Conservation (phyloP, 2,888 invertebrate species). For the Apodemia mormo region DNA sequence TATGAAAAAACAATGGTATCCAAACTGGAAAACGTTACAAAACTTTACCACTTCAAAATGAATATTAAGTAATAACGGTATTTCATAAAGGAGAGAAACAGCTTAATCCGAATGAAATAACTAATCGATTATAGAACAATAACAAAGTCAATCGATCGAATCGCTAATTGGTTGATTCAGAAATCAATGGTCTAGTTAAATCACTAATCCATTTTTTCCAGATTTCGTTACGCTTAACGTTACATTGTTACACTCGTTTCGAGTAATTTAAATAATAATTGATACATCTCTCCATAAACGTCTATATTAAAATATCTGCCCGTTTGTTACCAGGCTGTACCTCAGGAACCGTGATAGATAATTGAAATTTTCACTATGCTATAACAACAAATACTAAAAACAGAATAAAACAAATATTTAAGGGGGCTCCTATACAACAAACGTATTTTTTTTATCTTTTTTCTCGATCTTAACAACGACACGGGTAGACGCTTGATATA, state of each 20-base stretch:
- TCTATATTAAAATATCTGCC: neutral
- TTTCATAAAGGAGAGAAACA: neutral
- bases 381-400: too few relatives aligned
- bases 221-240: neutral
- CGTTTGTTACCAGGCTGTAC: too few relatives aligned
- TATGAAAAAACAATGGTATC: too few relatives aligned
- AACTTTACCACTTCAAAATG: neutral
- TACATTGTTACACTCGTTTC: neutral
- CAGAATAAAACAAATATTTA: too few relatives aligned
- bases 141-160: slow-evolving; percentile 10
- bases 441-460: too few relatives aligned
- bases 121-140: slow-evolving; percentile 5
- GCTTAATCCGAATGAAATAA: neutral
- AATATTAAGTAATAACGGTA: too few relatives aligned
- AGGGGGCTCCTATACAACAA: too few relatives aligned
- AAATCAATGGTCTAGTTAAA: neutral
- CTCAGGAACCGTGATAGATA: too few relatives aligned
- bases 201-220: slow-evolving; percentile 1
- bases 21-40: too few relatives aligned
- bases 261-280: neutral
- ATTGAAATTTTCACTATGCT: too few relatives aligned
- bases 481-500: too few relatives aligned
- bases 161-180: neutral
- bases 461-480: too few relatives aligned
- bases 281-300: neutral